Evolutionary conservation across 2,113 vertebrate genomes (phyloP).

Genomic region (Xiphorhynchus elegans): DNA sequence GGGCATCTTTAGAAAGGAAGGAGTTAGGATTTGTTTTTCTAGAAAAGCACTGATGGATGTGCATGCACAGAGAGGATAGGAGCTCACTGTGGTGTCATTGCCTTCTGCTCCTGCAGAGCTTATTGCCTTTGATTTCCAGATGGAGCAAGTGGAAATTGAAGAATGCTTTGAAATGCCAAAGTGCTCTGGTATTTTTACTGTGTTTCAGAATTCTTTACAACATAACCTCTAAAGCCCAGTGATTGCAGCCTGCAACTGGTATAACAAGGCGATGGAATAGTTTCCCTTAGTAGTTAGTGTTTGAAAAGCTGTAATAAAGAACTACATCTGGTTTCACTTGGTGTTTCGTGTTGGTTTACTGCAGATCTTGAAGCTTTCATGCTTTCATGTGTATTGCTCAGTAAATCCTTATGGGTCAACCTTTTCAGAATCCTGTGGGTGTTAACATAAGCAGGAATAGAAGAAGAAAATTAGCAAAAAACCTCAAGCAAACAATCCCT

Average conservation of each 20-base stretch:
- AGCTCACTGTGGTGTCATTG: not conserved
- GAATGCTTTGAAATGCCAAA: not conserved
- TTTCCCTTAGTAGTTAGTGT: not conserved
- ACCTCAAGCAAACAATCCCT: accelerated
- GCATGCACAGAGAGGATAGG: not conserved
- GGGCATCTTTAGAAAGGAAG: not conserved
- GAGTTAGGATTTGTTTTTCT: not conserved
- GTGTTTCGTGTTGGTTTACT: not conserved
- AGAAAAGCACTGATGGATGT: not conserved
- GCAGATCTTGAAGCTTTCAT: not conserved
- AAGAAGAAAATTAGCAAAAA: not conserved
- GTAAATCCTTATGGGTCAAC: not conserved
- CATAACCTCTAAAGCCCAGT: not conserved
- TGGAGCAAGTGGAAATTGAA: not conserved
- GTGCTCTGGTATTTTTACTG: not conserved
- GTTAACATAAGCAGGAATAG: not conserved
- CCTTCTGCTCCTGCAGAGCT: not conserved
- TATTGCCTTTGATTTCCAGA: not conserved
- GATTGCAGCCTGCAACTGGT: not conserved
- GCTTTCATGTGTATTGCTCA: not conserved
- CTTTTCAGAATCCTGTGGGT: not conserved
- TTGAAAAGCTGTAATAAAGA: not conserved
- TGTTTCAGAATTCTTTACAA: not conserved
- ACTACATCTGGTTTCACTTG: not conserved
- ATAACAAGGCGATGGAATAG: not conserved